Conservation (phyloP, 2,888 invertebrate genomes). For the Phalera bucephala region DNA sequence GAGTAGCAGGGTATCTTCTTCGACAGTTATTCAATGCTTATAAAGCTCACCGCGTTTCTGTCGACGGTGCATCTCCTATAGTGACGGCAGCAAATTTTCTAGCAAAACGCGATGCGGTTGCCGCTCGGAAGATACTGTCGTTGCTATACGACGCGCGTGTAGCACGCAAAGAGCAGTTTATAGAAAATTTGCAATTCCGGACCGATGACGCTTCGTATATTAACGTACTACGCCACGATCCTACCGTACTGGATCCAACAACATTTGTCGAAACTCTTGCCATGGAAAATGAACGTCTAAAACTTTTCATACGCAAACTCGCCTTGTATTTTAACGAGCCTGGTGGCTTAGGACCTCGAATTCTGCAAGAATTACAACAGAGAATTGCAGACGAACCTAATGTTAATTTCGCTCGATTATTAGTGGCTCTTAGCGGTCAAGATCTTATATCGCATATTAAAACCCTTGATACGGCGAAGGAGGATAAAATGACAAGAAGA, state of each 20-base stretch:
- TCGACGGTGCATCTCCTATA: constrained; percentile 30
- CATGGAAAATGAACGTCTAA: constrained; percentile 12
- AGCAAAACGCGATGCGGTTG: constrained; percentile 27
- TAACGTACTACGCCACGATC: constrained; percentile 56
- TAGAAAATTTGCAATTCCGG: constrained; percentile 40
- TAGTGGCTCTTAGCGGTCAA: constrained; percentile 17
- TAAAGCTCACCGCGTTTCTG: constrained; percentile 32
- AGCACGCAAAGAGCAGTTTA: constrained; percentile 47
- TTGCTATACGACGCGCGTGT: constrained; percentile 40
- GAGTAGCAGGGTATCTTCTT: constrained; percentile 18
- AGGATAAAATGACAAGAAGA: constrained; percentile 12
- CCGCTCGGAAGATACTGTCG: constrained; percentile 29
- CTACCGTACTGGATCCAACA: constrained; percentile 31
- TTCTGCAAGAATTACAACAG: constrained; percentile 16
- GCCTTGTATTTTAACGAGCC: constrained; percentile 53
- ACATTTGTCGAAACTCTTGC: constrained; percentile 23
- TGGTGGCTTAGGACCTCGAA: constrained; percentile 41
- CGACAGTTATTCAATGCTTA: constrained; percentile 40
- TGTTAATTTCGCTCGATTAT: constrained; percentile 16
- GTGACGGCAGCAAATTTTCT: constrained; percentile 31
- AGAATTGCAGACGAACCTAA: constrained; percentile 6
- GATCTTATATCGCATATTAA: constrained; percentile 17
- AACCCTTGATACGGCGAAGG: constrained; percentile 17
- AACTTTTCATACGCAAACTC: constrained; percentile 45
- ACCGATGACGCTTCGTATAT: constrained; percentile 49